Conservation (phyloP, 2,888 invertebrate species). For the Caenorhabditis doughertyi region DNA sequence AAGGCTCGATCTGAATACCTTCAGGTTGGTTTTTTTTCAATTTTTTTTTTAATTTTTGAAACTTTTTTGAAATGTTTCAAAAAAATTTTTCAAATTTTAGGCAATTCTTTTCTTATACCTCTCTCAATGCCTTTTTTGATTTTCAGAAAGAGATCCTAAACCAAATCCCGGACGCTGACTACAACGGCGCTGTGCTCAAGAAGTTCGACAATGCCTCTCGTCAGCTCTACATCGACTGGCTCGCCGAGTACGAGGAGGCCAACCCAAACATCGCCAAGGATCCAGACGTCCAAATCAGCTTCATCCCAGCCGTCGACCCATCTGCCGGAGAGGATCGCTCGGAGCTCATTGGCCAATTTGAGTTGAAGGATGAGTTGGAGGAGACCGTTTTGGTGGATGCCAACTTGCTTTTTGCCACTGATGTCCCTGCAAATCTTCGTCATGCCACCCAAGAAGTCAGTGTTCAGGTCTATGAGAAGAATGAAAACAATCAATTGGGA, state of each 20-base stretch:
- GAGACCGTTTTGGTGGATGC: neutral
- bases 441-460: slow-evolving; percentile 3
- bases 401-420: neutral
- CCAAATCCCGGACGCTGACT: neutral
- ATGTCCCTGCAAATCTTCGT: neutral
- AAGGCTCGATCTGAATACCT: neutral
- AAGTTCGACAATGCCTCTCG: neutral
- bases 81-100: too few relatives aligned
- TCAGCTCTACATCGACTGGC: neutral
- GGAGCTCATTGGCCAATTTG: slow-evolving; percentile 9
- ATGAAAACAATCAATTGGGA: slow-evolving; percentile 12
- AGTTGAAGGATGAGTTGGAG: neutral
- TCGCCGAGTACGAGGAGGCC: neutral
- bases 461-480: slow-evolving; percentile 36
- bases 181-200: neutral
- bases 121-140: too few relatives aligned
- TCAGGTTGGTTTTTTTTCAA: neutral
- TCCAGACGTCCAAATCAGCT: neutral
- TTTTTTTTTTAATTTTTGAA: too few relatives aligned
- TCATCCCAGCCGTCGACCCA: slow-evolving; percentile 23
- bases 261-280: neutral
- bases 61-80: too few relatives aligned
- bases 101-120: too few relatives aligned
- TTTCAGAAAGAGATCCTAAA: neutral
- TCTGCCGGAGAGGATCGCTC: slow-evolving; percentile 21